Evolutionary conservation across 1,140 invertebrate genomes (phyloP).

Genomic region (Nylanderia fulva): DNA sequence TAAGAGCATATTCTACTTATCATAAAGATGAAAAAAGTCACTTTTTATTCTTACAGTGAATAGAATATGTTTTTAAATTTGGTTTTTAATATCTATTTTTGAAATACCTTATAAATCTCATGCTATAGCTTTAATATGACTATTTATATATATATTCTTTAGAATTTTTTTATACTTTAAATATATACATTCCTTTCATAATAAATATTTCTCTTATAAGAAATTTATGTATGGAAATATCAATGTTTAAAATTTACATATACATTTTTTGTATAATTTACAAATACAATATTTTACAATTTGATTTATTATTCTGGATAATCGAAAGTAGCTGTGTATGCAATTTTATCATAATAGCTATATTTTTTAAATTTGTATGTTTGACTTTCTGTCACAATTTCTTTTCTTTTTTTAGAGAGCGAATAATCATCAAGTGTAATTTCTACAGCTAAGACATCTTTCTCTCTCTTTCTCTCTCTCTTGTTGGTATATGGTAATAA

Average conservation of each 20-base stretch:
- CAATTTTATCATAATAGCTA: conserved; percentile 33
- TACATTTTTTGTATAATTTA: not conserved
- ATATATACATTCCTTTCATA: not conserved
- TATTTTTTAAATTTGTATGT: conserved; percentile 36
- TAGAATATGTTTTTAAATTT: too few species aligned
- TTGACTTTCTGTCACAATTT: conserved; percentile 59
- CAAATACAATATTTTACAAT: not conserved
- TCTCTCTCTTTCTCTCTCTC: conserved; percentile 10
- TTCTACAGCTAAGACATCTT: conserved; percentile 63
- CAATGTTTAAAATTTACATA: not conserved
- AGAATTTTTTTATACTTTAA: not conserved
- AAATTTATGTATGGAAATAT: not conserved
- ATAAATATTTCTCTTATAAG: not conserved
- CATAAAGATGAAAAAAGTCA: too few species aligned
- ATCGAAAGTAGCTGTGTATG: conserved; percentile 19
- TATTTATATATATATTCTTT: not conserved
- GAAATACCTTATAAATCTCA: too few species aligned
- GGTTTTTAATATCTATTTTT: too few species aligned
- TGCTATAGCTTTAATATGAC: not conserved
- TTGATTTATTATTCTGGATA: not conserved
- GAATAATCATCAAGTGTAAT: conserved; percentile 61
- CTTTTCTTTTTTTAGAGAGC: conserved; percentile 62
- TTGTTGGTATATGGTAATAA: conserved; percentile 65
- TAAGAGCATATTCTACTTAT: too few species aligned
- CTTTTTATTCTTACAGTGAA: too few species aligned